Percentiles rank a stretch among this genome's conserved stretches.
phyloP scores from a whole-genome alignment of 2,888 invertebrate genomes.

The Bombylius major region DNA sequence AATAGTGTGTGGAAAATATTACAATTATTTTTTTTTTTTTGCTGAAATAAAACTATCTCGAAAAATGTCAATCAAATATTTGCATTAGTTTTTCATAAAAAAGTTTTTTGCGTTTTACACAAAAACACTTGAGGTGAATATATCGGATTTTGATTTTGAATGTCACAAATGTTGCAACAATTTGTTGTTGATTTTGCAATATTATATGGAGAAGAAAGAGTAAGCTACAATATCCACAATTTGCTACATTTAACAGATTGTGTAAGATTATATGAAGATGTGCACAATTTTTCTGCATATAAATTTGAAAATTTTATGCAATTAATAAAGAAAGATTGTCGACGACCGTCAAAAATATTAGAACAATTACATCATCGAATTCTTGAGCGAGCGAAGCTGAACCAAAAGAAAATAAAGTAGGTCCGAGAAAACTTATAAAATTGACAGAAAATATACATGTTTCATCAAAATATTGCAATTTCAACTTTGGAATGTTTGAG shows the following conservation, averaged over 20 bases:
- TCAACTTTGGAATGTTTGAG: not conserved
- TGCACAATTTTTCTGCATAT: constrained; percentile 4
- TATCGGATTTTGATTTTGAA: no score
- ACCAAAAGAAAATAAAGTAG: not conserved
- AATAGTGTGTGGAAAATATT: no score
- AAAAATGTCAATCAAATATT: no score
- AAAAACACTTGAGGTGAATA: no score
- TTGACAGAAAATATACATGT: no score
- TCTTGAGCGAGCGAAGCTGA: not conserved
- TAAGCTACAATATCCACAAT: not conserved
- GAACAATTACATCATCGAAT: constrained; percentile 2
- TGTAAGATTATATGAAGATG: not conserved
- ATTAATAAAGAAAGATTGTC: not conserved
- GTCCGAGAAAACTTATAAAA: no score
- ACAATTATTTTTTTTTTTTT: no score
- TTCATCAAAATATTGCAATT: no score
- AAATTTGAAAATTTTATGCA: constrained; percentile 1
- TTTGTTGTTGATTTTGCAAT: not conserved
- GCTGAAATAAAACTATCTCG: no score
- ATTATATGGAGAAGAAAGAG: not conserved
- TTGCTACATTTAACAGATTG: not conserved
- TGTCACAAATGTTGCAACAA: not conserved
- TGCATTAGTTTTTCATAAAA: no score
- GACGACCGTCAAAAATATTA: constrained; percentile 1
- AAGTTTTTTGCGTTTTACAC: no score